Conservation (phyloP, 2,113 vertebrate species). For the Siniperca knerii region DNA sequence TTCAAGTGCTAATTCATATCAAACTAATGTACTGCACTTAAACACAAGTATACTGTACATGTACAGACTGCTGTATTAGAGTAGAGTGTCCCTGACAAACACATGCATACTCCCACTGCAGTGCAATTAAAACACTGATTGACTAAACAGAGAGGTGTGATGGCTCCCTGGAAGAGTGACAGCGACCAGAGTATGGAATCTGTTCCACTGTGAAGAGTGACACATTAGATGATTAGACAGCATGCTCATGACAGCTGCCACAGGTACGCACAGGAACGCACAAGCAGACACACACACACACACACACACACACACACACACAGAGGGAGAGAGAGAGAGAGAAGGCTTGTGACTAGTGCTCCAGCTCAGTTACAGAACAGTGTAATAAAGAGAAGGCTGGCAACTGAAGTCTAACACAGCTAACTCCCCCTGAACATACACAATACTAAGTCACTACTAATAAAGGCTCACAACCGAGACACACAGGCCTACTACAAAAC, state of each 20-base stretch:
- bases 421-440: constrained; percentile 39
- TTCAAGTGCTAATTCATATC: not conserved
- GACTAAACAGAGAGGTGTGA: constrained; percentile 37
- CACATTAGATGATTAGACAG: constrained; percentile 75
- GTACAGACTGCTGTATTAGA: not conserved
- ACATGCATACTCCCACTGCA: constrained; percentile 1
- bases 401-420: constrained; percentile 54
- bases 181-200: constrained; percentile 48
- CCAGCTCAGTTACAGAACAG: constrained; percentile 47
- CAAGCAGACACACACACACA: constrained; percentile 27
- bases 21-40: not conserved
- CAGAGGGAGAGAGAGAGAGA: not conserved
- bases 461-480: constrained; percentile 53
- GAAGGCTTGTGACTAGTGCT: constrained; percentile 25
- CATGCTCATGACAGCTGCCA: constrained; percentile 68
- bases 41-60: not conserved
- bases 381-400: constrained; percentile 53
- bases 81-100: not conserved
- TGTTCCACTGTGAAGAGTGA: constrained; percentile 66
- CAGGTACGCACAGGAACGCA: constrained; percentile 58
- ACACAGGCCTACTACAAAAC: constrained; percentile 29
- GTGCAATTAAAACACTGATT: constrained; percentile 51
- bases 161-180: constrained; percentile 55
- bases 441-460: constrained; percentile 59
- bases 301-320: no score